Evolutionary conservation across 2,113 vertebrate genomes (phyloP), one percentile per base, ranked within the genome.

Genomic region (Bungarus multicinctus): DNA sequence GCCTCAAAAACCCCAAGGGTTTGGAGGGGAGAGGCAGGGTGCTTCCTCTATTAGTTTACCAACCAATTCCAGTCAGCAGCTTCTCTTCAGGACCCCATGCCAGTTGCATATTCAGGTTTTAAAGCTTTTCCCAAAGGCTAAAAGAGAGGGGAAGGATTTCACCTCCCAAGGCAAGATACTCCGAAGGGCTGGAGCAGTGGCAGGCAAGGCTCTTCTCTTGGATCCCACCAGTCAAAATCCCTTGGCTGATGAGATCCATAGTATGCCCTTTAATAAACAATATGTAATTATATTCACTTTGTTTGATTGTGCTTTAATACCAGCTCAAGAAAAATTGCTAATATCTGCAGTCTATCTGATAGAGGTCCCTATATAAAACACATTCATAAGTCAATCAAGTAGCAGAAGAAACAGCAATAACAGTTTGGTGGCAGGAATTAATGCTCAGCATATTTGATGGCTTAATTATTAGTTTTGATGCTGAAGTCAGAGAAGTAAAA

Each of bases 261-360:
- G n/a, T 14, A 90, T 95, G 91, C 81, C 89, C 0, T 0, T 55
- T 94, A 95, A 95, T 58, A 94, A 96, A 95, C 90, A 87, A 97
- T 90, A 94, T 95, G 91, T 93, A 96, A 87, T 69, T 92, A 95
- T 0, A 0, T n/a, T 60, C 91, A 95, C 86, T 88, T 57, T 43
- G 10, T 43, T 53, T 88, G 87, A 39, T 23, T 27, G 34, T 43
- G 22, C 34, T 55, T 89, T 89, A 57, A 58, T 57, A 43, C 34
- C 34, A 58, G 25, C 25, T 43, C 23, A 58, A 58, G 23, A 58
- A 25, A 39, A 45, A 5, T 39, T 89, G 16, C 9, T 89, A 25
- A 57, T 55, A 55, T 43, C 23, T 58, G 34, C 54, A 69, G 30
- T 34, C 64, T 89, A 55, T 34, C 54, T 45, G 22, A 89, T 27